Evolutionary conservation across 2,113 vertebrate species (phyloP).

Genomic region (Camelus dromedarius): DNA sequence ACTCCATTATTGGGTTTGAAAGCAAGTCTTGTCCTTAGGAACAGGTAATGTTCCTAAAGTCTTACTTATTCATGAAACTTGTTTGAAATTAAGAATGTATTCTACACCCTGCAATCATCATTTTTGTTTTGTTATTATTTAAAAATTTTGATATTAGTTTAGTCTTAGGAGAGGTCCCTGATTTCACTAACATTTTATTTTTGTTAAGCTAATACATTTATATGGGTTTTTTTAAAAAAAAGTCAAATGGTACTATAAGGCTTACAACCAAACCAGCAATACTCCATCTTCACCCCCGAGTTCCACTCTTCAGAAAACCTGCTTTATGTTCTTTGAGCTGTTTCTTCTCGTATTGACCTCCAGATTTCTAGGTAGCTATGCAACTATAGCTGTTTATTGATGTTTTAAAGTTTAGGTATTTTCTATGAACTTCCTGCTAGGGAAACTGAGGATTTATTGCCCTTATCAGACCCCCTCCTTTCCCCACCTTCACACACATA

Average conservation of each 20-base stretch:
- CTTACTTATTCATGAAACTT: not conserved
- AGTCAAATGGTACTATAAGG: not conserved
- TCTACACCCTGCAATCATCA: not conserved
- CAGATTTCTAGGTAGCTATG: not conserved
- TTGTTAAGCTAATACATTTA: not conserved
- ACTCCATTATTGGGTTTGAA: not conserved
- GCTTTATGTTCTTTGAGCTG: not conserved
- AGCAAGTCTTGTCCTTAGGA: not conserved
- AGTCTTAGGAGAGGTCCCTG: not conserved
- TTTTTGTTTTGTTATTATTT: not conserved
- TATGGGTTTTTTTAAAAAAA: not conserved
- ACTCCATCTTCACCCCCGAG: not conserved
- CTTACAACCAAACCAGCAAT: not conserved
- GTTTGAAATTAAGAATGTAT: not conserved
- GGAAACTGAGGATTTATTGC: not conserved
- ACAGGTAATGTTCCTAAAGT: not conserved
- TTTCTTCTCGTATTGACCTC: not conserved
- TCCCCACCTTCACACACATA: not conserved
- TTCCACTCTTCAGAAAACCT: not conserved
- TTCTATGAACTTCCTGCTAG: not conserved
- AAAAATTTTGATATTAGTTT: not conserved
- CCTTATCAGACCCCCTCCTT: not conserved
- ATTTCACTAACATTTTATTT: constrained; percentile 21
- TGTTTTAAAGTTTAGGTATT: not conserved
- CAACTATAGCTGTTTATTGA: not conserved